These are phyloP conservation scores for Ceratothoa steindachneri DNA, from an alignment of 2,888 invertebrate species.

Conservation along the genomic window DNA sequence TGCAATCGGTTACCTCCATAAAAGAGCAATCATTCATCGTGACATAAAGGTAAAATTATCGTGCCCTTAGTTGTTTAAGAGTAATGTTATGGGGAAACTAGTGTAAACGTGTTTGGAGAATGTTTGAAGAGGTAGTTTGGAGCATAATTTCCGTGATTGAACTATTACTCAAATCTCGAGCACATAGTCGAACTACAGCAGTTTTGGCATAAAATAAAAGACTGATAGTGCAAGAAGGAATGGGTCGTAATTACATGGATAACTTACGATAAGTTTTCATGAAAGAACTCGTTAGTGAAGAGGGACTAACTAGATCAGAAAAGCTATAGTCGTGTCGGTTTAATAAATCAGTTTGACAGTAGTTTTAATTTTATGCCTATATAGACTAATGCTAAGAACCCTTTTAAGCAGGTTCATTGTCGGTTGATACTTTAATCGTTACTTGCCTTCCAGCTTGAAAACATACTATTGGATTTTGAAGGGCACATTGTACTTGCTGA, in stretches of 20 bases:
- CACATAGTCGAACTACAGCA: neutral
- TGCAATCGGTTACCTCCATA: slow-evolving; percentile 86
- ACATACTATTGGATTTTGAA: slow-evolving; percentile 93
- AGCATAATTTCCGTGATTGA: neutral
- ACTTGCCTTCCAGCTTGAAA: slow-evolving; percentile 82
- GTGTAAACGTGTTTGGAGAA: neutral
- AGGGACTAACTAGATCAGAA: too few species aligned
- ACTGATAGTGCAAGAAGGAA: too few species aligned
- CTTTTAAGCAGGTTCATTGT: too few species aligned
- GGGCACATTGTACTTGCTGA: slow-evolving; percentile 99
- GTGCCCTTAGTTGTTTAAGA: neutral
- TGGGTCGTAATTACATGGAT: too few species aligned
- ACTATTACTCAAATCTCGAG: neutral
- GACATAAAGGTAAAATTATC: slow-evolving; percentile 73
- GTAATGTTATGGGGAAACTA: neutral
- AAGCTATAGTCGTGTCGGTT: too few species aligned
- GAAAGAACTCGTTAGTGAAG: too few species aligned
- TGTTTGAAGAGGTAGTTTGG: neutral
- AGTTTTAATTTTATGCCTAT: too few species aligned
- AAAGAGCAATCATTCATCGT: slow-evolving; percentile 92
- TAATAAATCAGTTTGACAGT: too few species aligned
- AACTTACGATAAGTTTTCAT: too few species aligned
- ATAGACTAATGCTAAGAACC: too few species aligned
- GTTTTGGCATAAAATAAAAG: too few species aligned
- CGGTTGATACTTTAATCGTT: too few species aligned